Percentiles rank a stretch among this genome's conserved stretches.
Conservation (phyloP, 2,113 vertebrate genomes). For the Thunnus thynnus region DNA sequence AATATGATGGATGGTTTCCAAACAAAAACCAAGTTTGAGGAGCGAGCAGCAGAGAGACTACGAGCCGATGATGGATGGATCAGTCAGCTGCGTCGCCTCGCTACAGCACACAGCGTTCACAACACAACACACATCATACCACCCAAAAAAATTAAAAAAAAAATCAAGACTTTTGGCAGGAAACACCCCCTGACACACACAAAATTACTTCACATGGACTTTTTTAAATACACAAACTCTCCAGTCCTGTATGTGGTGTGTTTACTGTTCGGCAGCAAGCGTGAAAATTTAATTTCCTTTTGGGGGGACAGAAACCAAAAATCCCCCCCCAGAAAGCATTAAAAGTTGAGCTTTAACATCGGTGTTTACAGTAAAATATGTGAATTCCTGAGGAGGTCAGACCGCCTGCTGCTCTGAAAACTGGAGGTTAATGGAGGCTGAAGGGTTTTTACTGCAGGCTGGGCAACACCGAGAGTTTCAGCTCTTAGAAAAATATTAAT, state of each 20-base stretch:
- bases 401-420: slow-evolving; percentile 27
- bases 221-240: slow-evolving; percentile 45
- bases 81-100: background rate
- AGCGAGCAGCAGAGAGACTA: slow-evolving; percentile 30
- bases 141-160: slow-evolving; percentile 1
- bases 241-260: slow-evolving; percentile 3
- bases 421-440: slow-evolving; percentile 29
- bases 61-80: slow-evolving; percentile 66
- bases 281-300: slow-evolving; percentile 61
- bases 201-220: slow-evolving; percentile 42
- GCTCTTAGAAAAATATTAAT: slow-evolving; percentile 9
- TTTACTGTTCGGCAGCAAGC: slow-evolving; percentile 49
- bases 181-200: slow-evolving; percentile 20
- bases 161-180: slow-evolving; percentile 28
- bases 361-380: slow-evolving; percentile 33
- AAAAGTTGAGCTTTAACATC: slow-evolving; percentile 33
- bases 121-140: slow-evolving; percentile 17
- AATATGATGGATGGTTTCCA: slow-evolving; percentile 78
- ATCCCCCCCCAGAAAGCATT: background rate
- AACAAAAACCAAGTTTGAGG: slow-evolving; percentile 79
- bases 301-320: slow-evolving; percentile 3
- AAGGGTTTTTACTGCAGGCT: slow-evolving; percentile 24
- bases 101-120: background rate
- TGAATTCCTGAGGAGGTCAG: slow-evolving; percentile 30
- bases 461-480: background rate